Evolutionary conservation across 2,888 invertebrate genomes (phyloP), one percentile per base, ranked within the genome.

Genomic region (Chironomus riparius): DNA sequence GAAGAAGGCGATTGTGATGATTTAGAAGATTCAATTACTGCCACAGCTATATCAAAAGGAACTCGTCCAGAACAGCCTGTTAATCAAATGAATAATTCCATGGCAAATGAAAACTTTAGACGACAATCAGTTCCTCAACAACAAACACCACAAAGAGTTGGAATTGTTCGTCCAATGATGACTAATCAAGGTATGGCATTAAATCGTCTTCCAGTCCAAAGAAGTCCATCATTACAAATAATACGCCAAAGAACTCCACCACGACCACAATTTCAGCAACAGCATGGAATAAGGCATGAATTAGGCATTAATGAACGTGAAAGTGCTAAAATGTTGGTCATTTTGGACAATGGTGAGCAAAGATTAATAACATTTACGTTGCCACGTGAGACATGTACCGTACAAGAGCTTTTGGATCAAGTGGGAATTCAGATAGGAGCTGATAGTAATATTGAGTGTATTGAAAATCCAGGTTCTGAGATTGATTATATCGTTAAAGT

Each of bases 401-500:
- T 93, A 75, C 91, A 92, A 82, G 92, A 93, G 85, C 88, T 93
- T 78, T 84, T 93, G 77, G 92, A 92, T 82, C 92, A 93, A 87
- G 91, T 91, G 79, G 82, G 81, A 77, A 91, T 93, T 79, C 88
- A 89, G 70, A 90, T 91, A 80, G 87, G 89, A 71, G 86, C 87
- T 76, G 89, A 89, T 76, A 92, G 92, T 10, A 87, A 88, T 78
- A 91, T 93, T 79, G 90, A 91, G 80, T 90, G 92, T 80, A 90
- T 90, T 79, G 89, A 90, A 81, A 90, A 91, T 80, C 89, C 90
- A 47, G 88, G 88, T 65, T 88, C 90, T 79, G 91, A 91, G 80
- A 91, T 93, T 79, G 92, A 93, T 82, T 92, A 92, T 81, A 89
- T 92, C 78, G 92, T 93, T 28, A 91, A 92, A 21, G 90, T 91